Conservation (phyloP, 1,140 invertebrate species). For the Caenorhabditis remanei region DNA sequence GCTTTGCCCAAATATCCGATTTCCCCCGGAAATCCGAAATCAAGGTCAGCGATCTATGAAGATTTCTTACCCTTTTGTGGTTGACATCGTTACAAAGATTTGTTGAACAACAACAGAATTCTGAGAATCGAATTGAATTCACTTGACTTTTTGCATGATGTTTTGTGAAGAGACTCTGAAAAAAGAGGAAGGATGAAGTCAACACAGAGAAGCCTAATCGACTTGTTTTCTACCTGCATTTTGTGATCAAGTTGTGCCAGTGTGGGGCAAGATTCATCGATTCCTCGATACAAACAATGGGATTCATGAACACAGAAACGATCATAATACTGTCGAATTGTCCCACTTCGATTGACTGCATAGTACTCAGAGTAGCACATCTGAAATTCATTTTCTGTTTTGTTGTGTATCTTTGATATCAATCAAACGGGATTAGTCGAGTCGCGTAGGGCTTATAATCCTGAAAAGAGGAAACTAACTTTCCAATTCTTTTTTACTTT, state of each 20-base stretch:
- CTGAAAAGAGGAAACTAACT: conserved; percentile 29
- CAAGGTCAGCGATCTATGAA: conserved; percentile 11
- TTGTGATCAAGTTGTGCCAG: conserved; percentile 59
- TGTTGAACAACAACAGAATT: conserved; percentile 44
- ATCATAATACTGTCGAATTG: conserved; percentile 62
- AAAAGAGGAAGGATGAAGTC: conserved; percentile 7
- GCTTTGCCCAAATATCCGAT: background rate
- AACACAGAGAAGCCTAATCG: background rate
- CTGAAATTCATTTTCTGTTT: conserved; percentile 53
- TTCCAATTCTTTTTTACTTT: conserved; percentile 2
- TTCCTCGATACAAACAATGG: conserved; percentile 62
- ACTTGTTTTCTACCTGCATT: conserved; percentile 59
- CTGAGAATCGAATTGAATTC: conserved; percentile 49
- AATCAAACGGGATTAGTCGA: conserved; percentile 12
- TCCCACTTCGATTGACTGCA: conserved; percentile 58
- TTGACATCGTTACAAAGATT: conserved; percentile 55
- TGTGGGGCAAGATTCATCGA: conserved; percentile 58
- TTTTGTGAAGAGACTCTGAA: conserved; percentile 53
- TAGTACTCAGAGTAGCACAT: conserved; percentile 65
- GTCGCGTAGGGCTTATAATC: background rate
- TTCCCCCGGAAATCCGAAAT: conserved; percentile 33
- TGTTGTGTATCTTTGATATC: background rate
- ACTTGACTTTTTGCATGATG: conserved; percentile 23
- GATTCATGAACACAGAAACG: conserved; percentile 65
- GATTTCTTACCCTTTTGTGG: conserved; percentile 29